Conservation (phyloP, 2,888 invertebrate species). For the Sminthurinus aureus region DNA sequence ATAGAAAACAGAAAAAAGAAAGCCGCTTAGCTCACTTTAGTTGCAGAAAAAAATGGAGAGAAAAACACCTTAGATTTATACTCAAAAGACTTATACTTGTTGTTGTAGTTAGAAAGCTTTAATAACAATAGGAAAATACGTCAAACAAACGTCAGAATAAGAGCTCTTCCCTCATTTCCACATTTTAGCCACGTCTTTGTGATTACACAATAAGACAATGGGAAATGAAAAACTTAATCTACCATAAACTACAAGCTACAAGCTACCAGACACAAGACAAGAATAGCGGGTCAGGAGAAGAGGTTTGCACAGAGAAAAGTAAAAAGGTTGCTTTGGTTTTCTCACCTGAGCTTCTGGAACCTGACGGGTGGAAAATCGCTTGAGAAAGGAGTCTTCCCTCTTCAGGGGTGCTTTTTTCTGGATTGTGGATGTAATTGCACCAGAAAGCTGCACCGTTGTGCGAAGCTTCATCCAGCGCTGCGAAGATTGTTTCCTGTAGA, state of each 20-base stretch:
- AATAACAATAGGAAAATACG: neutral
- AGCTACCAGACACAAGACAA: neutral
- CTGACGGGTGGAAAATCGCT: conserved; percentile 91
- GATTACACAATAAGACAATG: neutral
- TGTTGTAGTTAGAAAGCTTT: too few relatives aligned
- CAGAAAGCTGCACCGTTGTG: conserved; percentile 90
- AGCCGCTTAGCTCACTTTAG: too few relatives aligned
- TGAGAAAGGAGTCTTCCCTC: conserved; percentile 90
- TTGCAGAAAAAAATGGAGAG: too few relatives aligned
- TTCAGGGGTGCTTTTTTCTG: conserved; percentile 90
- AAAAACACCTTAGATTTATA: too few relatives aligned
- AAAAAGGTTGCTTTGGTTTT: neutral
- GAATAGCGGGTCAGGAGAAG: neutral
- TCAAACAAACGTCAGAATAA: too few relatives aligned
- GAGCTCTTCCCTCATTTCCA: too few relatives aligned
- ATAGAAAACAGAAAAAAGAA: too few relatives aligned
- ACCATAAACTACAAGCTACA: too few relatives aligned
- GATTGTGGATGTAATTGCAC: conserved; percentile 74
- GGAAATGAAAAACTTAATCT: neutral
- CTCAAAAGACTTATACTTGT: too few relatives aligned
- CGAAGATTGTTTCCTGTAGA: conserved; percentile 46
- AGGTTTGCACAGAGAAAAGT: neutral
- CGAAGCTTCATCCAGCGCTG: conserved; percentile 96
- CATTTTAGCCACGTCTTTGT: neutral
- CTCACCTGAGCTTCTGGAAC: conserved; percentile 82